Conservation (phyloP, 1,140 invertebrate species). For the Pteromalus puparum region DNA sequence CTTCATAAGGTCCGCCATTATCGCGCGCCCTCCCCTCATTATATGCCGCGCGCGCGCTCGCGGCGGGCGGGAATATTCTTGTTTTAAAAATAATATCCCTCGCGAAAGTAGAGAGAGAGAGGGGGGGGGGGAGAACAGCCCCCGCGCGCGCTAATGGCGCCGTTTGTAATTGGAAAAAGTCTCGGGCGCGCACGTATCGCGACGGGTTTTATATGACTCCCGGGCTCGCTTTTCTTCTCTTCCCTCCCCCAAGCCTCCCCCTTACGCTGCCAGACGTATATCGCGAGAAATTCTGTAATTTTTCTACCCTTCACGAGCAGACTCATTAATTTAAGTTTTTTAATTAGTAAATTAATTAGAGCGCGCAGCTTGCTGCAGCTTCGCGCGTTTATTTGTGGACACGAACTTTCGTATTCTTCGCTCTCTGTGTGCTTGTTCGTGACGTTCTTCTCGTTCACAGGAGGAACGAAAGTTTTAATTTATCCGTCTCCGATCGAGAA, state of each 20-base stretch:
- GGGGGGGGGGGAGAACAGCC: constrained; percentile 4
- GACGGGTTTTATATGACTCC: constrained; percentile 56
- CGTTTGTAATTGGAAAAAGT: constrained; percentile 72
- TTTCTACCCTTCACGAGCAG: constrained; percentile 46
- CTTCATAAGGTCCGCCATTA: constrained; percentile 75
- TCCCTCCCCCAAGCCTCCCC: constrained; percentile 29
- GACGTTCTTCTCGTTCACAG: background rate
- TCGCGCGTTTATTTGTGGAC: background rate
- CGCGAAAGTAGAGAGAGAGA: constrained; percentile 34
- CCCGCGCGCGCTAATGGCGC: constrained; percentile 66
- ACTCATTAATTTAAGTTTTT: constrained; percentile 54
- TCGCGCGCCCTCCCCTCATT: constrained; percentile 72
- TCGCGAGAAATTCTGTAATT: constrained; percentile 50
- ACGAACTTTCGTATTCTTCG: constrained; percentile 14
- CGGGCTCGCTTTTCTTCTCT: constrained; percentile 36
- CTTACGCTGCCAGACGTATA: background rate
- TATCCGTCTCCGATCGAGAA: no score
- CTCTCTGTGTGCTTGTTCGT: background rate
- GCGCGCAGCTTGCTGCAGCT: background rate
- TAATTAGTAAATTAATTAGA: constrained; percentile 54
- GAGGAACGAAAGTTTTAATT: background rate
- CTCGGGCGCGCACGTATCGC: constrained; percentile 59
- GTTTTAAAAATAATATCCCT: constrained; percentile 68
- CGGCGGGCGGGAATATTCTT: constrained; percentile 70
- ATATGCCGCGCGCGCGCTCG: constrained; percentile 57